Percentiles rank a stretch among this genome's conserved stretches.
Conservation (phyloP, 2,113 vertebrate genomes). For the Potamarius usumacintae region DNA sequence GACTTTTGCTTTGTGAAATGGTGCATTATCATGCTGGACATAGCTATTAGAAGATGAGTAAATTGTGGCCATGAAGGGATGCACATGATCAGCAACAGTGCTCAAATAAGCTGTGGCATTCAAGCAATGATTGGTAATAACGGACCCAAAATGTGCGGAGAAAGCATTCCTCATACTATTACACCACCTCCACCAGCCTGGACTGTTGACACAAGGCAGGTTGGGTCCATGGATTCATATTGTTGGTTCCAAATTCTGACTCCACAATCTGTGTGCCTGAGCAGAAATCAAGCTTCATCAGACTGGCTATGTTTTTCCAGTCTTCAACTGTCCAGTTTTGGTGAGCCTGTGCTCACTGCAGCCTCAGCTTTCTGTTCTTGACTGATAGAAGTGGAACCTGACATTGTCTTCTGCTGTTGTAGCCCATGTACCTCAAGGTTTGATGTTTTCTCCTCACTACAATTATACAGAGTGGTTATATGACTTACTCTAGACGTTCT, state of each 20-base stretch:
- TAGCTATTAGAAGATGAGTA: neutral
- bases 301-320: neutral
- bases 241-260: neutral
- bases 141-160: neutral
- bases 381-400: neutral
- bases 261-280: too few relatives aligned
- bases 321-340: neutral
- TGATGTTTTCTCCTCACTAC: neutral
- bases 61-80: neutral
- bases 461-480: neutral
- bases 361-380: neutral
- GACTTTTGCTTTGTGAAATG: neutral
- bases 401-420: neutral
- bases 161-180: neutral
- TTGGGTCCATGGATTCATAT: neutral
- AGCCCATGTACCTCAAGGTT: neutral
- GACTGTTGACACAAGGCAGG: neutral
- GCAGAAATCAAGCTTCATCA: neutral
- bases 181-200: neutral
- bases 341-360: neutral
- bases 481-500: neutral
- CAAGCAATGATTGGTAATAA: neutral
- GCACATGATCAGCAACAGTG: neutral
- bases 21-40: neutral
- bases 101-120: neutral